Evolutionary conservation across 1,140 invertebrate species (phyloP), one percentile per base, ranked within the genome.

Genomic region (Drosophila pectinifera): DNA sequence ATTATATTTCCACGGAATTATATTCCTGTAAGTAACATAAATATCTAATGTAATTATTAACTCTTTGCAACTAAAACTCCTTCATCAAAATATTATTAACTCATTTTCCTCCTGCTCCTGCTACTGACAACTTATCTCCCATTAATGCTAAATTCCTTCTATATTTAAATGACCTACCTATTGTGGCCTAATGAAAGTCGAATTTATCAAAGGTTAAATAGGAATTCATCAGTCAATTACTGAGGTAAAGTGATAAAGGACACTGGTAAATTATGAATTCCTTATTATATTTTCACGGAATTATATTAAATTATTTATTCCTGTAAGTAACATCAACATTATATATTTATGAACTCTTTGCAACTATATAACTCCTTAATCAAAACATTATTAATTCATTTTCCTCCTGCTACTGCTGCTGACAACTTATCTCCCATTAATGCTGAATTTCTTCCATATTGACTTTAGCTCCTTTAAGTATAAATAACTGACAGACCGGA

Each of bases 401-500:
- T 39, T 14, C 4, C 4, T 10, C 1, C 18, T 2, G 14, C 7
- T 22, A 1, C 8, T 22, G 20, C 7, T 14, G 6, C 18, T 53
- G 49, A 22, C 49, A 36, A 38, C 20, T 34, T 58, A 20, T 31
- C 18, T 14, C 10, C 18, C 2, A 14, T 34, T 7, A 20, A 39
- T 55, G 14, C 4, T 54, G 6, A 54, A 56, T 20, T 18, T 38
- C 22, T 49, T 49, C 5, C 8, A 5, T n/a, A 53, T 36, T 22
- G 31, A 36, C 48, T 51, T 20, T 28, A 51, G 11, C 28, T n/a
- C n/a, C 26, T n/a, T 22, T 39, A 16, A 45, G 28, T n/a, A 13
- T 5, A 63, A 26, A 24, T 18, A 42, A 59, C 69, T 45, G 67
- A 51, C 67, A 73, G 43, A 59, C 22, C 67, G 54, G 54, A 73